A percentile compares a stretch with the other conserved stretches of the same genome.
Conservation (phyloP, 2,888 invertebrate species). For the Silvanus unidentatus region DNA sequence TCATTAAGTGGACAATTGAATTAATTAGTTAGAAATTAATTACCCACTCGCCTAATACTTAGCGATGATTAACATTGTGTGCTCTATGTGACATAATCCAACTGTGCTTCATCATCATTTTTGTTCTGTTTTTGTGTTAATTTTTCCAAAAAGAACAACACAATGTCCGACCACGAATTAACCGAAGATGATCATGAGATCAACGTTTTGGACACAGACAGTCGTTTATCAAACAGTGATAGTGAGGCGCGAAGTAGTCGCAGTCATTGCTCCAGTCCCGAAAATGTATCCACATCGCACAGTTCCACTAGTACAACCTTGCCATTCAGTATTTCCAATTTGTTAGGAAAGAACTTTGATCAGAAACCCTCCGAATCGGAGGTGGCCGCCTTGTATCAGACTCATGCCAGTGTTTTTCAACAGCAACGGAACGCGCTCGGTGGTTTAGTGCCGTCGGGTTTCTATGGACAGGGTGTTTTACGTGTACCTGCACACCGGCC, state of each 20-base stretch:
- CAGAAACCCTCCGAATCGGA: conserved; percentile 48
- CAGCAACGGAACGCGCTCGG: conserved; percentile 35
- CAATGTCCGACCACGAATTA: conserved; percentile 44
- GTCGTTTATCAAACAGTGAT: conserved; percentile 57
- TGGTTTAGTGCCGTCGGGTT: conserved; percentile 43
- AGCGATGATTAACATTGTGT: no score
- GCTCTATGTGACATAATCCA: neutral
- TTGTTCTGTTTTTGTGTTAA: neutral
- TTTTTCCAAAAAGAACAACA: neutral
- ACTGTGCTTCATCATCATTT: neutral
- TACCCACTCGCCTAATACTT: neutral
- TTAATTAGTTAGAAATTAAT: conserved; percentile 1
- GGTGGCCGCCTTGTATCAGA: conserved; percentile 29
- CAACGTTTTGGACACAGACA: conserved; percentile 61
- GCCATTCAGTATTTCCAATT: conserved; percentile 76
- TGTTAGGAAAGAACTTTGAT: conserved; percentile 71
- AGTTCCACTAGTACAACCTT: conserved; percentile 53
- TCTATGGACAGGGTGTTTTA: conserved; percentile 65
- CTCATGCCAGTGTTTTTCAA: conserved; percentile 33
- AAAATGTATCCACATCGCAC: conserved; percentile 46
- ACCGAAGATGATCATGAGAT: conserved; percentile 63
- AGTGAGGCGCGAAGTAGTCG: conserved; percentile 51
- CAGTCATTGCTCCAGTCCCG: conserved; percentile 45
- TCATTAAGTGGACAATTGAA: neutral
- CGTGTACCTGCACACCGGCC: conserved; percentile 77